These are phyloP conservation scores for Ochropleura leucogaster DNA, from an alignment of 2,888 invertebrate genomes.

Conservation along the genomic window DNA sequence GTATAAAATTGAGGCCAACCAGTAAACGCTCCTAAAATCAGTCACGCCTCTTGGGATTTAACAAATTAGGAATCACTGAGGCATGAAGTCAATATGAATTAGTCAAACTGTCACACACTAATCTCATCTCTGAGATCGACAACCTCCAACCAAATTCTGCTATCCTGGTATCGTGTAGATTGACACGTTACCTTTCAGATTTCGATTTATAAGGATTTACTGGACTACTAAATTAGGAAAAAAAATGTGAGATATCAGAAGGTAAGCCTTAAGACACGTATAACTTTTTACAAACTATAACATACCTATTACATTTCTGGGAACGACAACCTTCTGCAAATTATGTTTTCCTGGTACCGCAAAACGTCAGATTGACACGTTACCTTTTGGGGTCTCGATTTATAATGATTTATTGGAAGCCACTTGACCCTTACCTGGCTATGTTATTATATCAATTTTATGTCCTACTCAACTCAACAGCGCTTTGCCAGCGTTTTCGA, in stretches of 20 bases:
- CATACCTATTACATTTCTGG: neutral
- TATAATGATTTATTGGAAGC: constrained; percentile 48
- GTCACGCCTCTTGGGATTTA: constrained; percentile 16
- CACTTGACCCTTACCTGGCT: constrained; percentile 33
- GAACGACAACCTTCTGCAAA: constrained; percentile 1
- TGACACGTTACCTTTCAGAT: constrained; percentile 12
- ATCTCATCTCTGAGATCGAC: neutral
- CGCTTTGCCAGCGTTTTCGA: constrained; percentile 43
- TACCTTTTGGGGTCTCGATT: constrained; percentile 24
- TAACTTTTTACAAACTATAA: neutral
- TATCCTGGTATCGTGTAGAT: constrained; percentile 30
- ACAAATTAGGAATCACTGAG: constrained; percentile 3
- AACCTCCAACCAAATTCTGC: constrained; percentile 9
- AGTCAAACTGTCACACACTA: neutral
- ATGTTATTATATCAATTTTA: constrained; percentile 56
- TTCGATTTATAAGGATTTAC: constrained; percentile 44
- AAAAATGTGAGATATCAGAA: neutral
- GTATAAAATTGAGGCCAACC: constrained; percentile 3
- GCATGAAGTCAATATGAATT: neutral
- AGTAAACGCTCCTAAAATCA: neutral
- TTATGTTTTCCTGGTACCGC: constrained; percentile 36
- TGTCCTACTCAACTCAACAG: constrained; percentile 44
- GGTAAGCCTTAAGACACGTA: neutral
- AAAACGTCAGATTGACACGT: constrained; percentile 28
- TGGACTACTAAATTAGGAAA: neutral